Base-by-base conservation (phyloP, 2,113 vertebrate genomes). In the Isurus oxyrinchus region DNA sequence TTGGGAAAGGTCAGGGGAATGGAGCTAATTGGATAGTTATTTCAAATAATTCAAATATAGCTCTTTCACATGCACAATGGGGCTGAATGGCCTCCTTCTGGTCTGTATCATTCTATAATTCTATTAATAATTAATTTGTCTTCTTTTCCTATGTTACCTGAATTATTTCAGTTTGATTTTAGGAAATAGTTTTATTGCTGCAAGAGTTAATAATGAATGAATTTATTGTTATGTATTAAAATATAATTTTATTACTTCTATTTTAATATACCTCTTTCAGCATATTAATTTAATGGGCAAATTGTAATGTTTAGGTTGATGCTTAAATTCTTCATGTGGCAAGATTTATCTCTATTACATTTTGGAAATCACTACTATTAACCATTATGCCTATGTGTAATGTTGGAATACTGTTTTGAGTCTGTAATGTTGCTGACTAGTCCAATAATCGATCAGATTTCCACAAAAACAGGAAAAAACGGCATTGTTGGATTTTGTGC, bases 121-220 rank as follows among this genome's bases (percentile, higher is more conserved):
- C 88, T 35, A 57, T 35, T 13, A 40, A 63, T 94, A 23, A n/a
- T 94, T 19, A 10, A n/a, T n/a, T 63, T 94, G 31, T 40, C 53
- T 10, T 27, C 44, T 53, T 91, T 61, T 63, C 35, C n/a, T 21
- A 57, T 59, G 31, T 59, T 35, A 16, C 11, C 57, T 93, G 55
- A n/a, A n/a, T n/a, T n/a, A 35, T 59, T n/a, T 93, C 14, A 93
- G 35, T 93, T 93, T 90, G 55, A n/a, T 61, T 59, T 93, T 93
- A 31, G 55, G 27, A 93, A 61, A 61, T 61, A 93, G 31, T 19
- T 91, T 61, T 14, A 61, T 61, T 93, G 88, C 14, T 93, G 4
- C 13, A 59, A 31, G 31, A n/a, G 16, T 93, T 61, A 93, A 93
- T 59, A 61, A 61, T 35, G 13, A 31, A 35, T 19, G 14, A n/a